Percentiles rank a stretch among this genome's conserved stretches.
Evolutionary conservation across 1,140 invertebrate species (phyloP).

Genomic region (Protaetia brevitarsis): DNA sequence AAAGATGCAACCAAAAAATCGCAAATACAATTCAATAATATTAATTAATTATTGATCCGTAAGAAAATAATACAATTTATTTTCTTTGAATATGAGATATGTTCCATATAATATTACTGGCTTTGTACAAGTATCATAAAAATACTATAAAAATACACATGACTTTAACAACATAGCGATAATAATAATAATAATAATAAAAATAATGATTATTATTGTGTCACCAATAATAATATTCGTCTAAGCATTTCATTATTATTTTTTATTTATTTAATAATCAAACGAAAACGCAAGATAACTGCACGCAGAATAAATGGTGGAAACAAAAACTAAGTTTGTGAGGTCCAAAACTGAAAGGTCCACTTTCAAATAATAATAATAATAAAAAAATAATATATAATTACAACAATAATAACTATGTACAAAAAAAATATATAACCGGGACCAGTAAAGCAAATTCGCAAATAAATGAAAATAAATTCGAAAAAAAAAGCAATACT

Average conservation of each 20-base stretch:
- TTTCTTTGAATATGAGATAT: conserved; percentile 27
- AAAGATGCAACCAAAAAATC: conserved; percentile 43
- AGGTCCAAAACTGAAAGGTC: conserved; percentile 32
- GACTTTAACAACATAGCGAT: neutral
- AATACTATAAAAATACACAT: conserved; percentile 17
- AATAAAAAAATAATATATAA: neutral
- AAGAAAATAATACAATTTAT: conserved; percentile 6
- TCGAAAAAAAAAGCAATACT: conserved; percentile 3
- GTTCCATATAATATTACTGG: conserved; percentile 36
- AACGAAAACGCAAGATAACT: conserved; percentile 31
- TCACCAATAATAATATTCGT: conserved; percentile 19
- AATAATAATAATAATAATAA: conserved; percentile 6
- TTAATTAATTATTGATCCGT: neutral
- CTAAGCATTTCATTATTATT: conserved; percentile 8
- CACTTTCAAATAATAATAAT: conserved; percentile 8
- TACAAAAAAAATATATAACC: conserved; percentile 25
- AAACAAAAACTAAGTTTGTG: conserved; percentile 29
- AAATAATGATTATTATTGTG: conserved; percentile 20
- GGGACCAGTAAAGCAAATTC: conserved; percentile 43
- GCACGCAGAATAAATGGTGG: conserved; percentile 32
- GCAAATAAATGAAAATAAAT: conserved; percentile 27
- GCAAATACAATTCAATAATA: conserved; percentile 20
- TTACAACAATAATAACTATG: conserved; percentile 27
- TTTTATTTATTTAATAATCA: conserved; percentile 8
- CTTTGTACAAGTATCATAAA: conserved; percentile 32